Evolutionary conservation across 2,888 invertebrate genomes (phyloP), one percentile per base, ranked within the genome.

Genomic region (Notocelia uddmanniana): DNA sequence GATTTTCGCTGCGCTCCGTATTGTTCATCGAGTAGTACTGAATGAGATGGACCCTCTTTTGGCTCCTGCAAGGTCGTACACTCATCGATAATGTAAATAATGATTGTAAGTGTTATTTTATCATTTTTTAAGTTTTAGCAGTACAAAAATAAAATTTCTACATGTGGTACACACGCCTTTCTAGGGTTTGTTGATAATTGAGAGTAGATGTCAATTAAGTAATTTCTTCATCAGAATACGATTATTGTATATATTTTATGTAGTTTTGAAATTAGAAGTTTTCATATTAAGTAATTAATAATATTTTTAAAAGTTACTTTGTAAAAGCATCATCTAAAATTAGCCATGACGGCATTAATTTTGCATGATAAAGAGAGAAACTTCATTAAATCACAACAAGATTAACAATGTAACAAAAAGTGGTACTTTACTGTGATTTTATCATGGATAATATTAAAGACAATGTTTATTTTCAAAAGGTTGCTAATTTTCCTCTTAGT

Each of bases 61-160:
- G 62, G 62, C n/a, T 52, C 58, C 63, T 60, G 81, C 86, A 85
- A 87, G 88, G 89, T 81, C 83, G 80, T 76, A 89, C 87, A 86
- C 86, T 86, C 81, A 84, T 78, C 79, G 83, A 85, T 90, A 88
- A 89, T 90, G 88, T 90, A 87, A 92, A 91, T 84, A 80, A 89
- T 87, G 86, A 85, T 75, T 78, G 89, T 89, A 82, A 89, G 88
- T 88, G 79, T 58, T 75, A 79, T 73, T 73, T 69, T 73, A 26
- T 55, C 48, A n/a, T 19, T 21, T 6, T 5, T 54, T 54, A 2
- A 21, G 31, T n/a, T 60, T 37, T 41, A 8, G 13, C 15, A 11
- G 10, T 19, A 26, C 3, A 19, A 45, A 54, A 41, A 54, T 21
- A 31, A 26, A 19, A 3, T 19, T 59, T 15, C 2, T 54, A 10